A percentile compares a stretch with the other conserved stretches of the same genome.
phyloP scores from a whole-genome alignment of 2,113 vertebrate genomes.

The Tringa solitaria region DNA sequence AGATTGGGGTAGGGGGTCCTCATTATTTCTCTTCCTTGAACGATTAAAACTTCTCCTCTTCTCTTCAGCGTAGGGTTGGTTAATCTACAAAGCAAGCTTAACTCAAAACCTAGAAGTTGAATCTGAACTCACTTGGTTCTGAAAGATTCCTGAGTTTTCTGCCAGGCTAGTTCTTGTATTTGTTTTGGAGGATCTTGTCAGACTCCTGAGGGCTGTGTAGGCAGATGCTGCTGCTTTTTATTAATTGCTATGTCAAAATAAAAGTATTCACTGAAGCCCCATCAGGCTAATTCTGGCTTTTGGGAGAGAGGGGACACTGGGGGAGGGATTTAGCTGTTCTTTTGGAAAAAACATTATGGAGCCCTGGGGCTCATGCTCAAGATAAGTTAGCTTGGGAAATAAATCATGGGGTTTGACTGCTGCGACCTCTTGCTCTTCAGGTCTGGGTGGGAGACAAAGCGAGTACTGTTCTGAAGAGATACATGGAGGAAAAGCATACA shows the following conservation, averaged over 20 bases:
- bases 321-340: not conserved
- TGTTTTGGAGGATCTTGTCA: conserved; percentile 44
- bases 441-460: conserved; percentile 47
- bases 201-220: not conserved
- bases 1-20: not conserved
- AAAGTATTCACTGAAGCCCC: not conserved
- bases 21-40: not conserved
- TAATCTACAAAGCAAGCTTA: not conserved
- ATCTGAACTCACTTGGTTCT: not conserved
- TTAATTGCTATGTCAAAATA: conserved; percentile 22
- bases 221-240: conserved; percentile 18
- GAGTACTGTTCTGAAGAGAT: conserved; percentile 15
- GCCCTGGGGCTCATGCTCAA: not conserved
- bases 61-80: not conserved
- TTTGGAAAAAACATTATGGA: conserved; percentile 29
- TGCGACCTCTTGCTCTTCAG: conserved; percentile 18
- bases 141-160: not conserved
- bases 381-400: conserved; percentile 32
- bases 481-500: not conserved
- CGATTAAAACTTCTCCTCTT: not conserved
- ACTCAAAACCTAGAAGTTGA: not conserved
- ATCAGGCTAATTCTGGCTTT: not conserved
- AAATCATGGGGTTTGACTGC: conserved; percentile 8
- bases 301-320: not conserved
- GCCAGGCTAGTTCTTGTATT: not conserved